phyloP scores from a whole-genome alignment of 2,113 vertebrate genomes.

The Columba janthina region DNA sequence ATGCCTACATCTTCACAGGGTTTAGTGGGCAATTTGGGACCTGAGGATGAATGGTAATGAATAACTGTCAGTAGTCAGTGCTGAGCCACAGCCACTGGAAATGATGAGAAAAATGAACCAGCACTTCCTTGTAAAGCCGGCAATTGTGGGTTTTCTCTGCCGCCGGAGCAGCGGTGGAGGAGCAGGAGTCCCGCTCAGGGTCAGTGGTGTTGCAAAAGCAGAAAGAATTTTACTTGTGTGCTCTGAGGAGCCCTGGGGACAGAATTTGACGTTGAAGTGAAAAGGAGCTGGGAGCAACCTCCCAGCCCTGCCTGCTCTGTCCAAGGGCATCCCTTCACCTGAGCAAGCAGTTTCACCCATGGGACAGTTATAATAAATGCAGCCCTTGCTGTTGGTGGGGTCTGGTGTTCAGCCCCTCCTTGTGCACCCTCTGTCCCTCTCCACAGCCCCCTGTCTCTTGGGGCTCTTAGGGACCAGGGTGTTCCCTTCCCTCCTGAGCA shows the following conservation, averaged over 20 bases:
- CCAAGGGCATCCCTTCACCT: not conserved
- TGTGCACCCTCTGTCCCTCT: not conserved
- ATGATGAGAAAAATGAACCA: not conserved
- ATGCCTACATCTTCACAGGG: not conserved
- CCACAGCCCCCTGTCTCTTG: not conserved
- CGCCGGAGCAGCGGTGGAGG: accelerated
- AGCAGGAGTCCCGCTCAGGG: not conserved
- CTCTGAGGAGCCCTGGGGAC: not conserved
- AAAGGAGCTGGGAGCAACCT: not conserved
- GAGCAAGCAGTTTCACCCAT: accelerated
- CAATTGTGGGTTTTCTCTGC: not conserved
- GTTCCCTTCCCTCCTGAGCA: not conserved
- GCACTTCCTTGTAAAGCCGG: not conserved
- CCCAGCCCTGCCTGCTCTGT: not conserved
- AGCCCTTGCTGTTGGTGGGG: not conserved
- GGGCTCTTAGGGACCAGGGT: not conserved
- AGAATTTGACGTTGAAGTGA: not conserved
- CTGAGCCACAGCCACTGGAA: not conserved
- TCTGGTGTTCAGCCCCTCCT: not conserved
- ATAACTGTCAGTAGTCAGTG: not conserved
- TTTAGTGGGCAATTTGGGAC: not conserved
- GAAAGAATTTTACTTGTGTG: not conserved
- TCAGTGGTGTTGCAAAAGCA: not conserved
- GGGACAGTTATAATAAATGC: not conserved
- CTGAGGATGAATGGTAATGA: not conserved